Conservation (phyloP, 2,797 vertebrate species). For the Mus minutoides region DNA sequence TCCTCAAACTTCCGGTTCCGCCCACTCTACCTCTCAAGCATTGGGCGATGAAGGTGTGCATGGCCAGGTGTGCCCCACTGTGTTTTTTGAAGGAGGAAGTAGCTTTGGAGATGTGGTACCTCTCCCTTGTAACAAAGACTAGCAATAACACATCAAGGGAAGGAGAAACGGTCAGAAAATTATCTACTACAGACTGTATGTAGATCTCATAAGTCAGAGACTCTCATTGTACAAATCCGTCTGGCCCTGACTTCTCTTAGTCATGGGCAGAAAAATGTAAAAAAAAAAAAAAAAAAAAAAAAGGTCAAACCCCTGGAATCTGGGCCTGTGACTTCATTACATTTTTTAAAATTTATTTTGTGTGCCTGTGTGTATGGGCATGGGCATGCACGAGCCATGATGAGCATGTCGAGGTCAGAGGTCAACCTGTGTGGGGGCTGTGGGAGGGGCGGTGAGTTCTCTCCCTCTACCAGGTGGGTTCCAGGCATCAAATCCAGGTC, state of each 20-base stretch:
- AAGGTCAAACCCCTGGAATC: not conserved
- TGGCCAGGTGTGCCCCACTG: not conserved
- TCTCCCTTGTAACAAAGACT: not conserved
- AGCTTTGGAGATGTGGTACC: not conserved
- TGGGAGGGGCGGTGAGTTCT: not conserved
- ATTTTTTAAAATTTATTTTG: not conserved
- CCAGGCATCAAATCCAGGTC: not conserved
- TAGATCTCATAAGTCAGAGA: not conserved
- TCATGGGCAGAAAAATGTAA: not conserved
- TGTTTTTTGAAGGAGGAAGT: slow-evolving; percentile 14
- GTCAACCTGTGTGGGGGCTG: not conserved
- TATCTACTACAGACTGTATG: not conserved
- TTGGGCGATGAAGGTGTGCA: not conserved
- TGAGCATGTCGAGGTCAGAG: not conserved
- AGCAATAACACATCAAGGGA: not conserved
- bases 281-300: not conserved
- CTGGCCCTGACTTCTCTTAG: not conserved
- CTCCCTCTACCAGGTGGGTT: not conserved
- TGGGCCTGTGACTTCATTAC: not conserved
- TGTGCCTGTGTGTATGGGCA: not conserved
- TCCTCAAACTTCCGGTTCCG: not conserved
- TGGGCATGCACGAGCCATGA: not conserved
- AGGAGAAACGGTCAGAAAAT: not conserved
- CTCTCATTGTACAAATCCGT: not conserved
- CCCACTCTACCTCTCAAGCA: not conserved